These are phyloP conservation scores for Bilobella aurantiaca DNA, from an alignment of 1,140 invertebrate genomes.

Conservation along the genomic window DNA sequence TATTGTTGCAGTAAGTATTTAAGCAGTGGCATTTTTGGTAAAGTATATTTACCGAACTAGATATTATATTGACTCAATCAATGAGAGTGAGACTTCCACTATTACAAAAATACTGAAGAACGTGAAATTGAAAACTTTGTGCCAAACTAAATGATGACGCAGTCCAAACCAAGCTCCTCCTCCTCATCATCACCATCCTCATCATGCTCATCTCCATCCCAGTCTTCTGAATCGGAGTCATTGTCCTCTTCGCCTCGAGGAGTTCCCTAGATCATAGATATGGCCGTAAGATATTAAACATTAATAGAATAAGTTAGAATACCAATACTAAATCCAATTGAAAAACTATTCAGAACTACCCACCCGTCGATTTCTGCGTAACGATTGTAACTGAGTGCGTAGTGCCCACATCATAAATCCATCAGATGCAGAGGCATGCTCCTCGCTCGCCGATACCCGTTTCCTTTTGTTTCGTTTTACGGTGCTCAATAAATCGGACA, in stretches of 20 bases:
- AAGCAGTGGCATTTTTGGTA: too few relatives aligned
- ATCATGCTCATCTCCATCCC: slow-evolving; percentile 4
- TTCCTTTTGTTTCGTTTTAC: slow-evolving; percentile 45
- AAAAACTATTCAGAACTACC: not conserved
- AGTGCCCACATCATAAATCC: slow-evolving; percentile 50
- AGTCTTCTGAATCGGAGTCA: slow-evolving; percentile 1
- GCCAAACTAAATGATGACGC: too few relatives aligned
- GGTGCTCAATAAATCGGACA: slow-evolving; percentile 43
- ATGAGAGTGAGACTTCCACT: too few relatives aligned
- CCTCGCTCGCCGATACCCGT: slow-evolving; percentile 41
- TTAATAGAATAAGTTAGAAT: not conserved
- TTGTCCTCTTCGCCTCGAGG: not conserved
- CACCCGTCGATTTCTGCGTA: slow-evolving; percentile 37
- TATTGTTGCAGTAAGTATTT: too few relatives aligned
- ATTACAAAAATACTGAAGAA: too few relatives aligned
- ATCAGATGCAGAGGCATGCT: slow-evolving; percentile 44
- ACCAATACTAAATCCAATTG: not conserved
- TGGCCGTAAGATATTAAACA: not conserved
- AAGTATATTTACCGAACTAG: too few relatives aligned
- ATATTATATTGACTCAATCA: too few relatives aligned
- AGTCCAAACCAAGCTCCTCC: slow-evolving; percentile 3
- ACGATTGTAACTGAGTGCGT: slow-evolving; percentile 44
- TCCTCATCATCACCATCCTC: slow-evolving; percentile 28
- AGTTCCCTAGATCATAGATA: not conserved
- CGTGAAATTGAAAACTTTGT: too few relatives aligned